A percentile compares a stretch with the other conserved stretches of the same genome.
Evolutionary conservation across 2,888 invertebrate species (phyloP).

Genomic region (Lochmaea capreae): DNA sequence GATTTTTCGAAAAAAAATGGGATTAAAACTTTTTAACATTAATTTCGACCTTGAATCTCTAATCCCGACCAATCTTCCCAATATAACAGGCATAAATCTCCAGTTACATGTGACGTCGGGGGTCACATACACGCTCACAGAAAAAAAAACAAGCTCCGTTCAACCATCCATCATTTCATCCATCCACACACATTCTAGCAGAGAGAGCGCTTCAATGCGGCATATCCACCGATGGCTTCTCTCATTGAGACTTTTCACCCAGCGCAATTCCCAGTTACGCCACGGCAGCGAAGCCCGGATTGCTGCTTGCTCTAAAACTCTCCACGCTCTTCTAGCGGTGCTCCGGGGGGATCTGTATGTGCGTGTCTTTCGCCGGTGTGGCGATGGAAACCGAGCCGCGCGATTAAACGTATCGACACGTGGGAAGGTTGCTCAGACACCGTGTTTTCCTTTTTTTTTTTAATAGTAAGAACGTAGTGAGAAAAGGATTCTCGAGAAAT

Average conservation of each 20-base stretch:
- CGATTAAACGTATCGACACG: constrained; percentile 3
- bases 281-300: constrained; percentile 53
- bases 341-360: background rate
- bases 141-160: background rate
- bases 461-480: background rate
- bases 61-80: too few relatives aligned
- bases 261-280: constrained; percentile 51
- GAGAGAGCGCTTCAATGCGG: constrained; percentile 51
- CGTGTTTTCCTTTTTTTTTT: background rate
- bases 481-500: background rate
- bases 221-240: constrained; percentile 39
- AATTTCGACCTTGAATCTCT: too few relatives aligned
- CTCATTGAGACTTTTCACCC: constrained; percentile 40
- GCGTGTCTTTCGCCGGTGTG: constrained; percentile 1
- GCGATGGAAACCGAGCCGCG: background rate
- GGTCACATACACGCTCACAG: too few relatives aligned
- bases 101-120: too few relatives aligned
- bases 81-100: too few relatives aligned
- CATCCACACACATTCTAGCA: constrained; percentile 6
- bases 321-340: background rate
- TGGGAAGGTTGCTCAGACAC: constrained; percentile 8
- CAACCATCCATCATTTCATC: constrained; percentile 4
- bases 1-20: too few relatives aligned
- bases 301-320: constrained; percentile 41
- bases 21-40: too few relatives aligned